These are phyloP conservation scores for Halictus ligatus DNA, from an alignment of 2,888 invertebrate species.

Conservation along the genomic window DNA sequence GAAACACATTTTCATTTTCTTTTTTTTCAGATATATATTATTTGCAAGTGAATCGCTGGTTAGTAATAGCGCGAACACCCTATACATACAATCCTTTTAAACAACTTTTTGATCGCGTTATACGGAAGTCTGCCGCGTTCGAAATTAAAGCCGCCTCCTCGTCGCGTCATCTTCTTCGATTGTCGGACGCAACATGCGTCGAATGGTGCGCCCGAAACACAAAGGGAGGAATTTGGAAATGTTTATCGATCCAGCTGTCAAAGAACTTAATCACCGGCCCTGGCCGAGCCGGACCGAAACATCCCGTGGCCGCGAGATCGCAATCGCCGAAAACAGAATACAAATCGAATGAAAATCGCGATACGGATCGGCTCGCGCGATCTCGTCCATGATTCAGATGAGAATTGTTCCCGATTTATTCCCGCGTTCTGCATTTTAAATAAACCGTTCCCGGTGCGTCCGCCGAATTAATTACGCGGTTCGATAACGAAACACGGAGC, in stretches of 20 bases:
- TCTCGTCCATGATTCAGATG: neutral
- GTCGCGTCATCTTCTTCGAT: neutral
- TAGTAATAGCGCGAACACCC: no score
- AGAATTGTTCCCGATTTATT: slow-evolving; percentile 26
- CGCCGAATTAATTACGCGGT: slow-evolving; percentile 35
- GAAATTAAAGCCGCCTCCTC: neutral
- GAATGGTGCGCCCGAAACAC: neutral
- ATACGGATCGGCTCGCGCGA: neutral
- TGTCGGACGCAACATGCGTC: neutral
- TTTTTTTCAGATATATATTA: neutral
- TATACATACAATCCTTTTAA: no score
- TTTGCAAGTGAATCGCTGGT: neutral
- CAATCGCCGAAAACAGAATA: slow-evolving; percentile 11
- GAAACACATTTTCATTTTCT: no score
- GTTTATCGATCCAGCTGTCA: neutral
- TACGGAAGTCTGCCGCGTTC: no score
- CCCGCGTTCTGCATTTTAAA: slow-evolving; percentile 23
- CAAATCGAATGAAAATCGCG: neutral
- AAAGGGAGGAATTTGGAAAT: neutral
- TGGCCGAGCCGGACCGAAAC: neutral
- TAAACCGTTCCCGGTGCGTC: slow-evolving; percentile 31
- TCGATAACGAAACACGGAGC: slow-evolving; percentile 25
- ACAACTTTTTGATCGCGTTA: neutral
- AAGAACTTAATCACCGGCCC: neutral
- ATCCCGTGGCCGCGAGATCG: neutral